These are phyloP conservation scores for Calidris pygmaea DNA, from an alignment of 2,113 vertebrate genomes.

Conservation along the genomic window DNA sequence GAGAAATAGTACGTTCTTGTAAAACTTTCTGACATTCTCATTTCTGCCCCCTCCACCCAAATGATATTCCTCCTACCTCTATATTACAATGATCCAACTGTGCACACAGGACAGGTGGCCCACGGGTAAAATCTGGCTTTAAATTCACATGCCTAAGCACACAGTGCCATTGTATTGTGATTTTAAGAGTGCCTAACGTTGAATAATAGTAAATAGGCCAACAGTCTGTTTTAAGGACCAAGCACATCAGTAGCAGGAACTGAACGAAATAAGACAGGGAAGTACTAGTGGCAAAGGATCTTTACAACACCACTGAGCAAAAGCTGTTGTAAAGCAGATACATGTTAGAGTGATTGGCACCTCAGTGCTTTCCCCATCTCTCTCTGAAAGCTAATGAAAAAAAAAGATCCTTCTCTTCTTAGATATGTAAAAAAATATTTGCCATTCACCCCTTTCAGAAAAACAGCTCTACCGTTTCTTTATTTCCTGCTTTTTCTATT, in stretches of 20 bases:
- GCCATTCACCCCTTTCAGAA: background rate
- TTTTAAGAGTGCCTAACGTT: background rate
- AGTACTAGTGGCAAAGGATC: background rate
- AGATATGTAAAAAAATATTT: background rate
- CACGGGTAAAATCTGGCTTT: background rate
- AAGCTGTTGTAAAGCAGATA: background rate
- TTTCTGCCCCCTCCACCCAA: fast-evolving
- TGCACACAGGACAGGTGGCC: background rate
- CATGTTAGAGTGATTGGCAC: background rate
- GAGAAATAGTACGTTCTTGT: background rate
- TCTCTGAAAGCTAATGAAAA: background rate
- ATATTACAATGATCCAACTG: background rate
- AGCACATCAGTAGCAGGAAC: background rate
- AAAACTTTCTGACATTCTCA: background rate
- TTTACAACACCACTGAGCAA: background rate
- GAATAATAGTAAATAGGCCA: background rate
- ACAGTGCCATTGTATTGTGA: background rate
- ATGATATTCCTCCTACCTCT: background rate
- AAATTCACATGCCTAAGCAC: background rate
- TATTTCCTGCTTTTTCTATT: background rate
- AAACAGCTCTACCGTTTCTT: background rate
- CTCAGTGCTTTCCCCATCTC: background rate
- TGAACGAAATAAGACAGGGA: background rate
- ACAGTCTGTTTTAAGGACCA: background rate
- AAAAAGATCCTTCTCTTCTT: background rate